These are phyloP conservation scores for Vimba vimba DNA, from an alignment of 2,113 vertebrate species.

Conservation along the genomic window DNA sequence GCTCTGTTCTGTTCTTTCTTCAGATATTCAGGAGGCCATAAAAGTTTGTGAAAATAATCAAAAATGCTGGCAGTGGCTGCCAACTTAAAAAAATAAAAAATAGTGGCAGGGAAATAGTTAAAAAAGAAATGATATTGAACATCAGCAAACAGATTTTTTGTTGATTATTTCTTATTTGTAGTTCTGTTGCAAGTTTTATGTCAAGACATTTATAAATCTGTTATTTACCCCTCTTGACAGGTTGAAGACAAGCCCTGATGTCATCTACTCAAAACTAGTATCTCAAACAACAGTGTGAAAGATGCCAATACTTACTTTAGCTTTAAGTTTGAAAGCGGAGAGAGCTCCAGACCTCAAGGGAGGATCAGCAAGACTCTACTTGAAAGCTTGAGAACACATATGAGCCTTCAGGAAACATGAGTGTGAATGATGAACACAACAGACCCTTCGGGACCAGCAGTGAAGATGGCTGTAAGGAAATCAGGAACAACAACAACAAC, in stretches of 20 bases:
- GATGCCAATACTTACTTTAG: slow-evolving; percentile 24
- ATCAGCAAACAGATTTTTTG: no score
- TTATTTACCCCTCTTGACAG: not conserved
- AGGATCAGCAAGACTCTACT: slow-evolving; percentile 31
- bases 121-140: not conserved
- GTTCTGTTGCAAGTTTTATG: not conserved
- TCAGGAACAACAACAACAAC: slow-evolving; percentile 71
- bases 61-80: no score
- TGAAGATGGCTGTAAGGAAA: slow-evolving; percentile 55
- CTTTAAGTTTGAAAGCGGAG: slow-evolving; percentile 13
- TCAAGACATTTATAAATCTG: not conserved
- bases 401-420: slow-evolving; percentile 68
- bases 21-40: no score
- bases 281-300: slow-evolving; percentile 8
- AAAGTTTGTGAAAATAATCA: no score
- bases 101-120: no score
- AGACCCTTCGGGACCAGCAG: slow-evolving; percentile 30
- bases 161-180: not conserved
- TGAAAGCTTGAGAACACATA: slow-evolving; percentile 44
- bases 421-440: slow-evolving; percentile 62
- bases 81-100: no score
- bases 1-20: no score
- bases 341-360: slow-evolving; percentile 13
- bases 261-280: not conserved
- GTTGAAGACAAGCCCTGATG: slow-evolving; percentile 26